These are phyloP conservation scores for Drosophila ironensis DNA, from an alignment of 1,140 invertebrate species.

Conservation along the genomic window DNA sequence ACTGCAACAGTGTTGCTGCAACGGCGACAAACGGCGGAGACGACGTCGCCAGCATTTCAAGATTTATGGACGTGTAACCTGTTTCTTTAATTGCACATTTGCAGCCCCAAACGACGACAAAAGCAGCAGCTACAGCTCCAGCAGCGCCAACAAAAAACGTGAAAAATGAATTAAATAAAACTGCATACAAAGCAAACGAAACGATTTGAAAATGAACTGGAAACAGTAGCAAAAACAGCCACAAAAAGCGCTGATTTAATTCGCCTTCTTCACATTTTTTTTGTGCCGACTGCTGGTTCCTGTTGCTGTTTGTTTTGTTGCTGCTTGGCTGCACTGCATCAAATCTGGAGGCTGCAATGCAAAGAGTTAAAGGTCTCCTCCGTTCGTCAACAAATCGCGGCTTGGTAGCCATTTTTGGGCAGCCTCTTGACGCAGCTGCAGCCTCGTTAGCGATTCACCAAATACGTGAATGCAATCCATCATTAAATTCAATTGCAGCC, in stretches of 20 bases:
- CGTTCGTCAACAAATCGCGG: conserved; percentile 12
- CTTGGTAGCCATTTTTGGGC: conserved; percentile 58
- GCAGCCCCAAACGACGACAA: conserved; percentile 70
- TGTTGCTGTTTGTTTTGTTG: conserved; percentile 23
- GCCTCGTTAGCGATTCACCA: conserved; percentile 53
- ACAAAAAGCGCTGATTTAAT: conserved; percentile 56
- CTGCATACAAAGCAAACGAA: conserved; percentile 71
- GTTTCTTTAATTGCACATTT: conserved; percentile 82
- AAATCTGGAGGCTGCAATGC: conserved; percentile 49
- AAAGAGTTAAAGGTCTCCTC: conserved; percentile 48
- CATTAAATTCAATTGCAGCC: conserved; percentile 57
- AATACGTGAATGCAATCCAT: conserved; percentile 49
- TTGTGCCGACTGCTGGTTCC: conserved; percentile 1
- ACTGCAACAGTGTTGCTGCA: conserved; percentile 19
- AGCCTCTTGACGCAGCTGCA: conserved; percentile 26
- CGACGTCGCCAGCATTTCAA: conserved; percentile 67
- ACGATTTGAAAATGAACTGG: conserved; percentile 72
- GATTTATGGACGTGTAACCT: conserved; percentile 81
- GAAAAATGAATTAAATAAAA: conserved; percentile 79
- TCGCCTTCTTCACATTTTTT: conserved; percentile 31
- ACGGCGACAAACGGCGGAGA: conserved; percentile 18
- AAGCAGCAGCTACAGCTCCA: conserved; percentile 19
- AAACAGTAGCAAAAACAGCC: conserved; percentile 68
- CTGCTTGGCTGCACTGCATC: conserved; percentile 66
- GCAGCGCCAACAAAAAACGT: conserved; percentile 45